phyloP scores from a whole-genome alignment of 2,888 invertebrate genomes.

The Dyspetes luteomarginatus region DNA sequence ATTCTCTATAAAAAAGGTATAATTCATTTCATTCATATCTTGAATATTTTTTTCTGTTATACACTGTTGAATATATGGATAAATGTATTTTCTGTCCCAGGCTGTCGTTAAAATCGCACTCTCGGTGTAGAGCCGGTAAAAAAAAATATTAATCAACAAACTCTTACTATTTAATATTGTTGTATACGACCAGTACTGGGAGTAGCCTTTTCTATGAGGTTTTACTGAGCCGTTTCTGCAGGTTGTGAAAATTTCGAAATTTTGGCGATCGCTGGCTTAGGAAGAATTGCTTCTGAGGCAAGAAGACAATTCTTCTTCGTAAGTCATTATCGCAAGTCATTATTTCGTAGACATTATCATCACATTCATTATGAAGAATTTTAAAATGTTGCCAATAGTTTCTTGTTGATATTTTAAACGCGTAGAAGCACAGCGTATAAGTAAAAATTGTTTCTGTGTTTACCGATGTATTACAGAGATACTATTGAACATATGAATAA shows the following conservation, averaged over 20 bases:
- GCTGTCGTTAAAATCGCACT: not conserved
- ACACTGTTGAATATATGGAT: not conserved
- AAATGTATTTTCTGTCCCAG: too few species aligned
- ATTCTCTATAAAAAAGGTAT: not conserved
- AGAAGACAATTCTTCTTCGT: too few species aligned
- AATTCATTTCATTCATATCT: not conserved
- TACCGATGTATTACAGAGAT: not conserved
- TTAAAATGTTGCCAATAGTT: too few species aligned
- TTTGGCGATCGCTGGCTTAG: too few species aligned
- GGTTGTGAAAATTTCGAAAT: too few species aligned
- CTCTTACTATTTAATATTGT: not conserved
- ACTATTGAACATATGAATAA: not conserved
- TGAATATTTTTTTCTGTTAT: not conserved
- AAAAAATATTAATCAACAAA: not conserved
- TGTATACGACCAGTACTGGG: not conserved
- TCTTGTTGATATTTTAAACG: too few species aligned
- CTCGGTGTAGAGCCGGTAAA: not conserved
- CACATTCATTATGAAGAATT: too few species aligned
- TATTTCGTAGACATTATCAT: too few species aligned
- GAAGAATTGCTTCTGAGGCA: too few species aligned
- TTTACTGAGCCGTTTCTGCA: not conserved
- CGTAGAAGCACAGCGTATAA: too few species aligned
- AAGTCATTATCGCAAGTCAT: too few species aligned
- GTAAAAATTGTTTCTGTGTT: not conserved
- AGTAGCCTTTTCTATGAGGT: not conserved